A percentile compares a stretch with the other conserved stretches of the same genome.
Conservation (phyloP, 1,140 invertebrate species). For the Amyelois transitella region DNA sequence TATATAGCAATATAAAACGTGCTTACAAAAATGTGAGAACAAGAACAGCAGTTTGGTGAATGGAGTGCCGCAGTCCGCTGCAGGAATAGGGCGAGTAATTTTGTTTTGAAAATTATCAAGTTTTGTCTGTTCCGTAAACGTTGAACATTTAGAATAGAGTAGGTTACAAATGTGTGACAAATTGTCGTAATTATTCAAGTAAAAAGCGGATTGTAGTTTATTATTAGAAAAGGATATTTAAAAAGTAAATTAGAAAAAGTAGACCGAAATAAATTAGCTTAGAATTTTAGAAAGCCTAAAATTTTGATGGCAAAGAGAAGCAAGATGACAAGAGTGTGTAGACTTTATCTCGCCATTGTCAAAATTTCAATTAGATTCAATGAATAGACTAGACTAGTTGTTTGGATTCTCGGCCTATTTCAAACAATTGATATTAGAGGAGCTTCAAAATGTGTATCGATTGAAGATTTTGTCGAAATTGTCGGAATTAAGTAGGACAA, state of each 20-base stretch:
- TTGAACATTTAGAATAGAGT: slow-evolving; percentile 63
- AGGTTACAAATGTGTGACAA: slow-evolving; percentile 40
- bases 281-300: slow-evolving; percentile 54
- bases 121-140: slow-evolving; percentile 52
- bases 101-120: slow-evolving; percentile 60
- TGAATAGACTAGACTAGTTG: slow-evolving; percentile 49
- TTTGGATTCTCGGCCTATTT: slow-evolving; percentile 48
- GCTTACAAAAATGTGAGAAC: slow-evolving; percentile 35
- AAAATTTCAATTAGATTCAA: slow-evolving; percentile 47
- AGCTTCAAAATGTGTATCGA: slow-evolving; percentile 38
- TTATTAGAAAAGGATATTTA: slow-evolving; percentile 23
- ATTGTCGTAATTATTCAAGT: slow-evolving; percentile 32
- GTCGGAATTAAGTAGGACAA: slow-evolving; percentile 15
- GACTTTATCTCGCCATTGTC: slow-evolving; percentile 44
- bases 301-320: slow-evolving; percentile 23
- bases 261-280: slow-evolving; percentile 40
- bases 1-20: slow-evolving; percentile 7
- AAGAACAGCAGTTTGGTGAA: slow-evolving; percentile 52
- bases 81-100: slow-evolving; percentile 69
- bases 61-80: slow-evolving; percentile 49
- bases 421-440: slow-evolving; percentile 41
- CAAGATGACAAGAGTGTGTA: slow-evolving; percentile 32
- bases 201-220: slow-evolving; percentile 53
- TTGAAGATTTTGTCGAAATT: slow-evolving; percentile 29
- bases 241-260: slow-evolving; percentile 23